Conservation (phyloP, 2,113 vertebrate species). For the Dasyurus viverrinus region DNA sequence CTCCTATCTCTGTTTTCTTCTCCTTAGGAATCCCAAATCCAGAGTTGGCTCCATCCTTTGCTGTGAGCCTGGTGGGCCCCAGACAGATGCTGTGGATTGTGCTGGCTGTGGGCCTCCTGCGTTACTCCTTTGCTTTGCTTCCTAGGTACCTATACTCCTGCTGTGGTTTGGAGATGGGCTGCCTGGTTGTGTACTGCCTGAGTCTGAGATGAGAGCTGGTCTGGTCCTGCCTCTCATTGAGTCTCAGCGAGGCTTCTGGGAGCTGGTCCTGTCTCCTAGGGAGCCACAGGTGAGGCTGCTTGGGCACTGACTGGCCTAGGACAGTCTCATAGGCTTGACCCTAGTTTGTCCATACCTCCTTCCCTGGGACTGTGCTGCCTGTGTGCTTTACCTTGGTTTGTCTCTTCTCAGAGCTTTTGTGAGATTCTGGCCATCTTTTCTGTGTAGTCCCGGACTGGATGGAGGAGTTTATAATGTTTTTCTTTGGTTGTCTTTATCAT, state of each 20-base stretch:
- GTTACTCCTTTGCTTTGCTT: background rate
- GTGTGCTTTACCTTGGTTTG: background rate
- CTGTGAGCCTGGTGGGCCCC: background rate
- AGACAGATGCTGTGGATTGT: background rate
- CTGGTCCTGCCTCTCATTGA: background rate
- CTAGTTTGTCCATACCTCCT: background rate
- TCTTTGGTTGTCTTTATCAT: slow-evolving; percentile 2
- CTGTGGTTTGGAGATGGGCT: background rate
- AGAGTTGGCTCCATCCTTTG: background rate
- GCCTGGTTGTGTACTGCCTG: background rate
- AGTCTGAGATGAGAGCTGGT: background rate
- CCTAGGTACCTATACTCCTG: background rate
- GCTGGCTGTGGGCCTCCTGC: background rate
- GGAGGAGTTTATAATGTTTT: background rate
- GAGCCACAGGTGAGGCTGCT: background rate
- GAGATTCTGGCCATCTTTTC: background rate
- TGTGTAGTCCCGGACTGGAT: background rate
- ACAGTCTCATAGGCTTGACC: background rate
- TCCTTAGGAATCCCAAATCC: background rate
- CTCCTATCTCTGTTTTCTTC: background rate
- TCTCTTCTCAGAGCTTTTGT: background rate
- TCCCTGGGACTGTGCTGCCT: background rate
- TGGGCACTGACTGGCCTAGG: background rate
- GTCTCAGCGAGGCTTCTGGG: background rate
- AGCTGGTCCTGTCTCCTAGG: too few relatives aligned